Percentiles rank a stretch among this genome's conserved stretches.
Evolutionary conservation across 2,888 invertebrate genomes (phyloP).

Genomic region (Uloborus plumipes): DNA sequence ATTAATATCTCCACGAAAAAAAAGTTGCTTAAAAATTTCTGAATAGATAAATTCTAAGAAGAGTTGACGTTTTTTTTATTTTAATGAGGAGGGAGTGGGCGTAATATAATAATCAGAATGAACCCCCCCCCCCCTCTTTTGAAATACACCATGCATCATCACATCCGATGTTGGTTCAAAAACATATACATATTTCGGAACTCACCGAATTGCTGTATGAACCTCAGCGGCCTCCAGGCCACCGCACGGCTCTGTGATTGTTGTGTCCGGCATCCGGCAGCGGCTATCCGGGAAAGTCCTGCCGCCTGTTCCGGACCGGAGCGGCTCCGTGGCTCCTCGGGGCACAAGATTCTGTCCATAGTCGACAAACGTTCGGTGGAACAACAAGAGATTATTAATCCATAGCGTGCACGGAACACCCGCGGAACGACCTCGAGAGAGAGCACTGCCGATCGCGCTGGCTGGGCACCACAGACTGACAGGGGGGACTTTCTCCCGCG

Average conservation of each 20-base stretch:
- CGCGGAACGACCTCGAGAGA: slow-evolving; percentile 17
- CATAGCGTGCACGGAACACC: slow-evolving; percentile 2
- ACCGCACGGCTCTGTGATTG: slow-evolving; percentile 4
- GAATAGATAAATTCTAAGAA: no score
- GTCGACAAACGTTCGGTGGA: slow-evolving; percentile 36
- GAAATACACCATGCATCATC: no score
- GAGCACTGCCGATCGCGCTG: slow-evolving; percentile 28
- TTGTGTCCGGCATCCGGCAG: slow-evolving; percentile 45
- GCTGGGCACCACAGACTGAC: slow-evolving; percentile 43
- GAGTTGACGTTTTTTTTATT: no score
- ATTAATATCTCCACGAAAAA: no score
- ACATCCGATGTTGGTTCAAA: neutral
- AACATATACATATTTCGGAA: neutral
- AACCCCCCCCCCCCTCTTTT: no score
- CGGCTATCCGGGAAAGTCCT: slow-evolving; percentile 4
- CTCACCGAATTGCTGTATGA: slow-evolving; percentile 62
- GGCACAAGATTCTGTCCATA: slow-evolving; percentile 36
- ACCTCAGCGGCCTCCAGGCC: slow-evolving; percentile 47
- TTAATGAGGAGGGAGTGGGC: no score
- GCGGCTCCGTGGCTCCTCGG: slow-evolving; percentile 19
- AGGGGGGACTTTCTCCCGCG: neutral
- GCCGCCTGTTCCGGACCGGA: slow-evolving; percentile 11
- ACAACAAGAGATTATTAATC: neutral
- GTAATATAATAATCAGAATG: no score
- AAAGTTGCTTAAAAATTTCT: no score